These are phyloP conservation scores for Zaprionus camerounensis DNA, from an alignment of 1,140 invertebrate species.

Conservation along the genomic window DNA sequence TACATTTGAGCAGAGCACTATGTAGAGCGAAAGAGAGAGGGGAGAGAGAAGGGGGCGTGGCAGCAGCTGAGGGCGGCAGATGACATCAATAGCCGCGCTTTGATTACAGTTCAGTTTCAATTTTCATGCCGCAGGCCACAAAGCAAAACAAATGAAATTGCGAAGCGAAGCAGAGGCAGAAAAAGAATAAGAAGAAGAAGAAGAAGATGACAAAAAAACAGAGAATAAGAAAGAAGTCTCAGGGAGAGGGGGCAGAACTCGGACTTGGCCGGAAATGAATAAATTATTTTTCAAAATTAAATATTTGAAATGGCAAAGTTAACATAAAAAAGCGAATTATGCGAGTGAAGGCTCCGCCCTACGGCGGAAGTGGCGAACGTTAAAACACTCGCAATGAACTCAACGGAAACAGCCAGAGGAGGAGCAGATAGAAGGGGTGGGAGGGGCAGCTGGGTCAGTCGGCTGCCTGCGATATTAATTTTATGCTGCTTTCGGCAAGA, in stretches of 20 bases:
- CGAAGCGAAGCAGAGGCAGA: constrained; percentile 15
- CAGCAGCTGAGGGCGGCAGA: constrained; percentile 20
- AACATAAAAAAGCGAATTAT: constrained; percentile 78
- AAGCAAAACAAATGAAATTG: constrained; percentile 67
- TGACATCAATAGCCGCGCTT: constrained; percentile 73
- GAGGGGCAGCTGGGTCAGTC: constrained; percentile 6
- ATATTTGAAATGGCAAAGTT: constrained; percentile 80
- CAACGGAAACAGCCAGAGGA: constrained; percentile 57
- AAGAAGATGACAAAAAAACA: constrained; percentile 21
- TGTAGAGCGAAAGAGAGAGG: neutral
- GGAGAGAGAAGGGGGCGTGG: neutral
- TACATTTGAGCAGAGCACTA: constrained; percentile 54
- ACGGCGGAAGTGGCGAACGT: constrained; percentile 72
- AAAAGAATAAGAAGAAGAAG: neutral
- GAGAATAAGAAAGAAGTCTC: constrained; percentile 5
- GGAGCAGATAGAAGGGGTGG: neutral
- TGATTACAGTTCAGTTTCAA: constrained; percentile 77
- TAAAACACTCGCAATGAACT: constrained; percentile 80
- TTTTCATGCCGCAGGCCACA: constrained; percentile 46
- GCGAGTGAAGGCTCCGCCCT: constrained; percentile 41
- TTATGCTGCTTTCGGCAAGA: constrained; percentile 68
- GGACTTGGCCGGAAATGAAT: constrained; percentile 69
- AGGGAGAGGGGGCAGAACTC: constrained; percentile 8
- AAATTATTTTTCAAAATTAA: constrained; percentile 80
- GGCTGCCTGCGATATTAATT: constrained; percentile 67